Percentiles rank a stretch among this genome's conserved stretches.
These are phyloP conservation scores for Ectropis crepuscularia DNA, from an alignment of 2,888 invertebrate genomes.

Conservation along the genomic window DNA sequence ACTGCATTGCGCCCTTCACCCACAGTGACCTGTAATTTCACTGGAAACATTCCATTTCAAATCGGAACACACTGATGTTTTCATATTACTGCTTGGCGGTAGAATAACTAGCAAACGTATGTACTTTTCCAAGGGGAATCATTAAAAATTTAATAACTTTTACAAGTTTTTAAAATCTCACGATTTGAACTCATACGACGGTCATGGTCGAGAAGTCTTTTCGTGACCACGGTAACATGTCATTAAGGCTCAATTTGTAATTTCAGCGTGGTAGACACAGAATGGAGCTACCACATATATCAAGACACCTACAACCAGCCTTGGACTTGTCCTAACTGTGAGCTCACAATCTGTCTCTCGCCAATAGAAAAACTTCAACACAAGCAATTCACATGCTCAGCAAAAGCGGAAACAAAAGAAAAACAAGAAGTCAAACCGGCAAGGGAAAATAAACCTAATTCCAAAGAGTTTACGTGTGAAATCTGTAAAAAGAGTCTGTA, in stretches of 20 bases:
- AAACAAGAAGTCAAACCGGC: conserved; percentile 53
- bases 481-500: conserved; percentile 88
- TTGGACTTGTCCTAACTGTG: conserved; percentile 91
- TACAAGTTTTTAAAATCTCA: too few species aligned
- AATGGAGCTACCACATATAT: conserved; percentile 87
- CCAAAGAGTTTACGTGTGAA: conserved; percentile 88
- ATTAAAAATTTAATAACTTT: too few species aligned
- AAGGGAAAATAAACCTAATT: conserved; percentile 80
- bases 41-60: too few species aligned
- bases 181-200: too few species aligned
- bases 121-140: too few species aligned
- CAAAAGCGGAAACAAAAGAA: conserved; percentile 58
- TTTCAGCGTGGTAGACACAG: conserved; percentile 86
- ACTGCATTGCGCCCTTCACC: too few species aligned
- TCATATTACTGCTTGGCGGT: too few species aligned
- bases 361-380: conserved; percentile 91
- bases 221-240: too few species aligned
- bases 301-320: conserved; percentile 85
- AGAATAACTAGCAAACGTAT: too few species aligned
- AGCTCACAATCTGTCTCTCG: conserved; percentile 84
- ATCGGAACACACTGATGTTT: too few species aligned
- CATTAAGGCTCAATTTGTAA: conserved; percentile 3
- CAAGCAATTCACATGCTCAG: conserved; percentile 79
- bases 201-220: too few species aligned
- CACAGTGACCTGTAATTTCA: too few species aligned